Base-by-base conservation (phyloP, 64 coral and sea anemone species). In the Actinia tenebrosa region DNA sequence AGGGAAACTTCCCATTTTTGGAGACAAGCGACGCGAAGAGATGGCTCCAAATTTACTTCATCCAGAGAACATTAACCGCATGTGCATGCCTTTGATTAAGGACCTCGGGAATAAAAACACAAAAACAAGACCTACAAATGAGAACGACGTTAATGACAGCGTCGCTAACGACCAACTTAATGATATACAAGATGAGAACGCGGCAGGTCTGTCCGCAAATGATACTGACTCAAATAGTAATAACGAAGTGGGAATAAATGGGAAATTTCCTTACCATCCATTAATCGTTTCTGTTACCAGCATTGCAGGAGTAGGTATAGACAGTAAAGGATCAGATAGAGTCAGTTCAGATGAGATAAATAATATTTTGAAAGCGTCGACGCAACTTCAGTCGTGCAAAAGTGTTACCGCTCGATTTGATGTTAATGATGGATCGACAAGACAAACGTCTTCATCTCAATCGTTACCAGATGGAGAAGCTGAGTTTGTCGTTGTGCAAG, bases 81-180 rank as follows among this genome's bases (percentile, higher is more conserved):
- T 85, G 54, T 85, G 83, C 63, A 85, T 85, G 30, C 83, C 83
- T 18, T 26, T 85, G 53, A 61, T 85, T 17, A 20, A 50, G 22
- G 79, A 81, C 45, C 44, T 81, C 14, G 22, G 19, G 15, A 81
- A 81, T 58, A 50, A 75, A 75, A 42, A 3, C 25, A 42, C 25
- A 26, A 75, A 75, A 75, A 30, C 69, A 25, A 75, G 26, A 14
- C 10, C n/a, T 75, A 1, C 69, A 75, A 75, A 75, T 30, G 69
- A 30, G 25, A 27, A 9, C 64, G 23, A 20, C 23, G 19, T 25
- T 69, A 25, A 25, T 23, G 64, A 10, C 8, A 20, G 7, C 5
- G 18, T 23, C 9, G n/a, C 11, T 2, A 27, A 75, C 42, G 25
- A 30, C 10, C 69, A 75, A 16, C 25, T 75, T 2, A 42, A 30